Conservation (phyloP, 2,888 invertebrate genomes). For the Eugnorisma glareosa region DNA sequence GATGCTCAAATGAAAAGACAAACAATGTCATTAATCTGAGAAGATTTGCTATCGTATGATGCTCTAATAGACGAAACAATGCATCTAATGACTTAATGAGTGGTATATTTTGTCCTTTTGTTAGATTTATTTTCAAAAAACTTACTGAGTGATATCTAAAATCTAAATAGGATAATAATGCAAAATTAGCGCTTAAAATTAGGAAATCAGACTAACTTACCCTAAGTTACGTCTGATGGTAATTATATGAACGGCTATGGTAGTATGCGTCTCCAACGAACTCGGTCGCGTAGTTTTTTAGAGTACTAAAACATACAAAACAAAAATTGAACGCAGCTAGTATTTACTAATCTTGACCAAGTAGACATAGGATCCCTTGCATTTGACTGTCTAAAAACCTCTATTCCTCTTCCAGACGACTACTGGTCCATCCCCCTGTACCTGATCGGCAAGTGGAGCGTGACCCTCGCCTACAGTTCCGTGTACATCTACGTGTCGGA, state of each 20-base stretch:
- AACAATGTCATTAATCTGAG: neutral
- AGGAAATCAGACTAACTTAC: too few relatives aligned
- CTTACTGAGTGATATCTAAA: neutral
- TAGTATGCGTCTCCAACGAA: too few relatives aligned
- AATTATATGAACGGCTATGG: too few relatives aligned
- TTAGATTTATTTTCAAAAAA: neutral
- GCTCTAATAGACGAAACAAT: neutral
- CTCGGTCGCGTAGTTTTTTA: too few relatives aligned
- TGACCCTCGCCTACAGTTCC: slow-evolving; percentile 92
- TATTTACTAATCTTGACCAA: neutral
- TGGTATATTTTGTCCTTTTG: neutral
- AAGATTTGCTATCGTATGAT: neutral
- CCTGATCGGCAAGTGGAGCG: slow-evolving; percentile 92
- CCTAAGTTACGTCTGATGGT: too few relatives aligned
- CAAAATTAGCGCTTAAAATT: neutral
- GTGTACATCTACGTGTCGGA: slow-evolving; percentile 93
- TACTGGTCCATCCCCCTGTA: slow-evolving; percentile 91
- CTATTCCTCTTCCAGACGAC: slow-evolving; percentile 77
- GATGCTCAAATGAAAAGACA: neutral
- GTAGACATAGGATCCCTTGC: neutral
- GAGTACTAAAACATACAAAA: too few relatives aligned
- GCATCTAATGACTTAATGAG: neutral
- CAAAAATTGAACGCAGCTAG: too few relatives aligned
- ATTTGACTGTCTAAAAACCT: neutral
- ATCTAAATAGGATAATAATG: neutral